Conservation (phyloP, 2,113 vertebrate species). For the Fregetta grallaria region DNA sequence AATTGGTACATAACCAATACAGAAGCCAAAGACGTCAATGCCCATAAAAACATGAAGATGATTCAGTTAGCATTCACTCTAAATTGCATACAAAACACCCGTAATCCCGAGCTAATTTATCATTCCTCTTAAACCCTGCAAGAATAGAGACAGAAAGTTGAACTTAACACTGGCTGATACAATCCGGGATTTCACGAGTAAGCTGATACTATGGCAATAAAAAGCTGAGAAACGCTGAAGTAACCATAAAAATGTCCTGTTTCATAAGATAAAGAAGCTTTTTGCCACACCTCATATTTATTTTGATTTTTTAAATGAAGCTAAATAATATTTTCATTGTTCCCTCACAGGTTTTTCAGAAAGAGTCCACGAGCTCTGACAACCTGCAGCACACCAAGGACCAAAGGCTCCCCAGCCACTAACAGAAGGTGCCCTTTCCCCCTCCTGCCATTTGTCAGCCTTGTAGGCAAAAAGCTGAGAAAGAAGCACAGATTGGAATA, state of each 20-base stretch:
- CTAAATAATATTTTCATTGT: neutral
- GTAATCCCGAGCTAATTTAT: neutral
- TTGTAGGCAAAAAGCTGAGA: slow-evolving; percentile 59
- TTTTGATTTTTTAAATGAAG: neutral
- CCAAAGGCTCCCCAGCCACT: neutral
- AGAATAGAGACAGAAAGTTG: neutral
- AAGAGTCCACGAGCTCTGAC: neutral
- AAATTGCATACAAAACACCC: neutral
- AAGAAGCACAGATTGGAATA: slow-evolving; percentile 75
- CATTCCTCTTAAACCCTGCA: neutral
- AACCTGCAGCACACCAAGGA: neutral
- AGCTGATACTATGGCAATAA: neutral
- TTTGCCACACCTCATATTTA: neutral
- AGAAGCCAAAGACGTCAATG: neutral
- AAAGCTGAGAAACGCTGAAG: neutral
- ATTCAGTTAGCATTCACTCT: neutral
- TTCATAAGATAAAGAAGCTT: neutral
- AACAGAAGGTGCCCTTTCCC: slow-evolving; percentile 66
- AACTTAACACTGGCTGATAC: neutral
- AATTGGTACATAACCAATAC: neutral
- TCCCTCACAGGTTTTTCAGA: neutral
- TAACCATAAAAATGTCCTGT: neutral
- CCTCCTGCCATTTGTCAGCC: slow-evolving; percentile 64
- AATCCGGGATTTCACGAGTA: neutral
- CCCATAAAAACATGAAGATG: neutral